Conservation (phyloP, 1,140 invertebrate genomes). For the Scylla paramamosain region DNA sequence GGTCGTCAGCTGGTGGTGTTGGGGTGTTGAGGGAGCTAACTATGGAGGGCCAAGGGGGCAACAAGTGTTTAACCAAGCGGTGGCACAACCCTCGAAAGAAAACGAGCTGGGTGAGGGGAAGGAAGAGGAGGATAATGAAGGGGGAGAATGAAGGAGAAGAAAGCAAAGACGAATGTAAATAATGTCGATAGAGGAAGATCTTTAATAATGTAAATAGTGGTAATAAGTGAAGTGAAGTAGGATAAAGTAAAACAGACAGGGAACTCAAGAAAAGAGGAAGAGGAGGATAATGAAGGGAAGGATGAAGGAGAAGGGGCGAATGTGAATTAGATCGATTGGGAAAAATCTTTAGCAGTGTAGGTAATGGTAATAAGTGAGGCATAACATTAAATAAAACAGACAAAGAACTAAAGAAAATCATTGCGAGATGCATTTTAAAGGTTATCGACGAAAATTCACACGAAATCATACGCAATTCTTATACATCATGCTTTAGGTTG, state of each 20-base stretch:
- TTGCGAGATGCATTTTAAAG: neutral
- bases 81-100: too few species aligned
- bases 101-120: neutral
- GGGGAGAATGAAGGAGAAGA: neutral
- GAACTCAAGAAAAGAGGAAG: neutral
- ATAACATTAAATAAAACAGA: neutral
- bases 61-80: conserved; percentile 28
- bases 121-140: neutral
- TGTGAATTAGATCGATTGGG: too few species aligned
- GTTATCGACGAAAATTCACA: neutral
- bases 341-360: too few species aligned
- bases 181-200: too few species aligned
- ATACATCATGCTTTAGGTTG: too few species aligned
- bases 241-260: neutral
- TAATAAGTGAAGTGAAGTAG: neutral
- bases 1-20: conserved; percentile 37
- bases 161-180: neutral
- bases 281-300: neutral
- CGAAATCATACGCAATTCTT: too few species aligned
- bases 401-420: neutral
- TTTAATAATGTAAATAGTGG: neutral
- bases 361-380: too few species aligned
- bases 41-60: conserved; percentile 12
- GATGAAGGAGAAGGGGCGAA: neutral
- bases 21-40: conserved; percentile 24